Evolutionary conservation across 2,888 invertebrate genomes (phyloP).

Genomic region (Andrena chrysosceles): DNA sequence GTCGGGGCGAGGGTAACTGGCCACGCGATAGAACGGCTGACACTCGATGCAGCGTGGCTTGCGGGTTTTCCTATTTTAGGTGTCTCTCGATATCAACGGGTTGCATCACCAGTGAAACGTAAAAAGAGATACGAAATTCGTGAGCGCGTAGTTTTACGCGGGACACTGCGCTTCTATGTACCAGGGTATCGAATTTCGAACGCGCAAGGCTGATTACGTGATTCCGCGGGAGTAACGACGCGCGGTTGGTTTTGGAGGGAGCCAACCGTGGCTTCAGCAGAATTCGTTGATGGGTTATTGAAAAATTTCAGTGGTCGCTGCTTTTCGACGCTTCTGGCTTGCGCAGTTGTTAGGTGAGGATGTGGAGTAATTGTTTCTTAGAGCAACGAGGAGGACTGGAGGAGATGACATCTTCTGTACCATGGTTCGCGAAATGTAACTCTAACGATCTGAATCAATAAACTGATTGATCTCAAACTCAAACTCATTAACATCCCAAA

Average conservation of each 20-base stretch:
- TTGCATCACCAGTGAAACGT: slow-evolving; percentile 46
- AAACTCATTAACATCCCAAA: too few species aligned
- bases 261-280: not conserved
- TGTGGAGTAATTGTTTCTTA: too few species aligned
- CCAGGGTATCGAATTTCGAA: slow-evolving; percentile 42
- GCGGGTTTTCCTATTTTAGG: not conserved
- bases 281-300: not conserved
- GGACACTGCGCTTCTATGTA: slow-evolving; percentile 34
- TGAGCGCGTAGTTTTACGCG: slow-evolving; percentile 36
- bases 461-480: too few species aligned
- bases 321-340: too few species aligned
- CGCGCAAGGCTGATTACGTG: slow-evolving; percentile 11
- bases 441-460: too few species aligned
- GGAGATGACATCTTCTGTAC: too few species aligned
- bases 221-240: not conserved
- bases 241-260: too few species aligned
- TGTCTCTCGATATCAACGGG: slow-evolving; percentile 10
- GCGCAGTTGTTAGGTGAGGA: too few species aligned
- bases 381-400: too few species aligned
- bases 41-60: not conserved
- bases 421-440: too few species aligned
- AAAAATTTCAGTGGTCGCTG: too few species aligned
- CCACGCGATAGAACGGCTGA: slow-evolving; percentile 12
- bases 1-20: not conserved
- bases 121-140: slow-evolving; percentile 32